Conservation (phyloP, 2,113 vertebrate species). For the Phalacrocorax carbo region DNA sequence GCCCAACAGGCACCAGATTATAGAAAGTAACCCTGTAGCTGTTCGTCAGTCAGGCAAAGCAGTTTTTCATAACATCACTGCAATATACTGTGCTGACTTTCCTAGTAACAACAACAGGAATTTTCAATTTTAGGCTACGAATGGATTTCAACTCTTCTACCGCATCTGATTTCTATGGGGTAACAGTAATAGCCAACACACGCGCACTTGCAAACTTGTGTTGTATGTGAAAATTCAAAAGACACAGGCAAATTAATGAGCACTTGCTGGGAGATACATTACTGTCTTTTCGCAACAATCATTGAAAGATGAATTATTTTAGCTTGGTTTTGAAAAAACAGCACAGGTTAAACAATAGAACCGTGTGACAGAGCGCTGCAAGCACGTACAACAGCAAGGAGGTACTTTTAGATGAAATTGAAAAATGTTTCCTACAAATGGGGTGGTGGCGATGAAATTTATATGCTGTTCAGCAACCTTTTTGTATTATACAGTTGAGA, state of each 20-base stretch:
- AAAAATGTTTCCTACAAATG: neutral
- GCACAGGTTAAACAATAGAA: slow-evolving; percentile 26
- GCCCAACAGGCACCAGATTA: neutral
- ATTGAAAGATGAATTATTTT: neutral
- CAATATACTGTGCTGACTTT: neutral
- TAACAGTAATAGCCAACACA: neutral
- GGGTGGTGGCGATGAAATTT: neutral
- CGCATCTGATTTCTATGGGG: neutral
- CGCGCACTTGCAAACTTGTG: neutral
- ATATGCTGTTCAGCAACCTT: neutral
- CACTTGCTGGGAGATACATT: neutral
- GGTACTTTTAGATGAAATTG: neutral
- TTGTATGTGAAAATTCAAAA: neutral
- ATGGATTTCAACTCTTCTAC: neutral
- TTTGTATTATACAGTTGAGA: neutral
- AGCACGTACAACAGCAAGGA: neutral
- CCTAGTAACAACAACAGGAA: neutral
- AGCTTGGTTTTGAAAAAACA: neutral
- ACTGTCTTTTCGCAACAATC: neutral
- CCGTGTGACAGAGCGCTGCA: neutral
- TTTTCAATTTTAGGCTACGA: neutral
- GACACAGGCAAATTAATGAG: neutral
- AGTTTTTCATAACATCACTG: neutral
- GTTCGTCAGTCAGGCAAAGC: neutral
- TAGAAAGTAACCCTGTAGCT: neutral